Evolutionary conservation across 2,113 vertebrate species (phyloP).

Genomic region (Neotragus pygmaeus): DNA sequence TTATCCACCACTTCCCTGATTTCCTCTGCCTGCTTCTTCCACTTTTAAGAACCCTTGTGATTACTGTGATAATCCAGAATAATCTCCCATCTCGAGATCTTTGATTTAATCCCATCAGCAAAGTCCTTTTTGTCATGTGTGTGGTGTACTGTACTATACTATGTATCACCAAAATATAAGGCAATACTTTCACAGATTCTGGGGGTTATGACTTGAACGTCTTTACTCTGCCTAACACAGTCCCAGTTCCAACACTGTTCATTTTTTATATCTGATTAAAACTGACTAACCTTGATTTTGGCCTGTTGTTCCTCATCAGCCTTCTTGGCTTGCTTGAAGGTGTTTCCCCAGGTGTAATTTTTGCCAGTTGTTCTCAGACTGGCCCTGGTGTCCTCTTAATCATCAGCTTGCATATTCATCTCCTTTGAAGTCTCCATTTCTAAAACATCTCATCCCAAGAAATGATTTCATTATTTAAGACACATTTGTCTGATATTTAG

Average conservation of each 20-base stretch:
- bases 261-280: not conserved
- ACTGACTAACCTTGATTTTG: not conserved
- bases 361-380: not conserved
- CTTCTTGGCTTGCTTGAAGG: not conserved
- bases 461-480: slow-evolving; percentile 28
- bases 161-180: not conserved
- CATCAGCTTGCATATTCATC: not conserved
- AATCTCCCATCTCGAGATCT: not conserved
- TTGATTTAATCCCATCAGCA: not conserved
- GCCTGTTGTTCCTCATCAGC: not conserved
- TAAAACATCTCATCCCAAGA: not conserved
- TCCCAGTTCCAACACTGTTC: not conserved
- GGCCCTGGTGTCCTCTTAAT: not conserved
- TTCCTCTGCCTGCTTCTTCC: not conserved
- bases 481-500: not conserved
- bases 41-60: not conserved
- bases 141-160: not conserved
- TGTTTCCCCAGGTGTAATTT: not conserved
- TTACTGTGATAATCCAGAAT: not conserved
- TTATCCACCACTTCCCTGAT: accelerated
- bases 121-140: not conserved
- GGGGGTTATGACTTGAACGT: not conserved
- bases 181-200: not conserved
- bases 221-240: not conserved
- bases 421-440: not conserved